Conservation (phyloP, 2,888 invertebrate genomes). For the Drosophila emarginata region DNA sequence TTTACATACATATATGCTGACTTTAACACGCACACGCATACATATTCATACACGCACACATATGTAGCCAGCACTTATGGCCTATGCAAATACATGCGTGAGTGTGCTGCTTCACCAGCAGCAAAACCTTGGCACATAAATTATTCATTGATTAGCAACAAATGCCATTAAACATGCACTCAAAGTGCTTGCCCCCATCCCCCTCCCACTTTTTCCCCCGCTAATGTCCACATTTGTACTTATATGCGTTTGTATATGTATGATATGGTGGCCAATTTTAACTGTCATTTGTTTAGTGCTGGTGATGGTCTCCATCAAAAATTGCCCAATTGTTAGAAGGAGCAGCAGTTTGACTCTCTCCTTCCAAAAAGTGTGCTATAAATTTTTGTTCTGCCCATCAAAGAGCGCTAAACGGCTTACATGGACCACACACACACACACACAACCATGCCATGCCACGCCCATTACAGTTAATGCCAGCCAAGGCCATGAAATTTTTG, state of each 20-base stretch:
- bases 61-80: neutral
- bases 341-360: neutral
- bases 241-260: neutral
- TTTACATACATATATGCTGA: conserved; percentile 29
- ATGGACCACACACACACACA: conserved; percentile 34
- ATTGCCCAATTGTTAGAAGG: conserved; percentile 65
- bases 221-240: neutral
- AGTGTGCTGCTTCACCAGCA: conserved; percentile 38
- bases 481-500: conserved; percentile 48
- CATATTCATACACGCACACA: conserved; percentile 6
- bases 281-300: conserved; percentile 67
- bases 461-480: conserved; percentile 65
- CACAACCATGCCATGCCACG: conserved; percentile 26
- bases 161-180: conserved; percentile 75
- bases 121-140: conserved; percentile 73
- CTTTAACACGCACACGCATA: conserved; percentile 33
- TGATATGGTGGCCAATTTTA: conserved; percentile 57
- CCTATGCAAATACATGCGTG: conserved; percentile 14
- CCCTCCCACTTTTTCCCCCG: neutral
- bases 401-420: conserved; percentile 76
- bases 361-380: conserved; percentile 60
- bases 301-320: conserved; percentile 50
- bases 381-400: conserved; percentile 63
- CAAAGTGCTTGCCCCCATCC: conserved; percentile 55
- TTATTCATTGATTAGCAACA: conserved; percentile 80